A percentile compares a stretch with the other conserved stretches of the same genome.
These are phyloP conservation scores for Neotoxoptera formosana DNA, from an alignment of 1,140 invertebrate genomes.

Conservation along the genomic window DNA sequence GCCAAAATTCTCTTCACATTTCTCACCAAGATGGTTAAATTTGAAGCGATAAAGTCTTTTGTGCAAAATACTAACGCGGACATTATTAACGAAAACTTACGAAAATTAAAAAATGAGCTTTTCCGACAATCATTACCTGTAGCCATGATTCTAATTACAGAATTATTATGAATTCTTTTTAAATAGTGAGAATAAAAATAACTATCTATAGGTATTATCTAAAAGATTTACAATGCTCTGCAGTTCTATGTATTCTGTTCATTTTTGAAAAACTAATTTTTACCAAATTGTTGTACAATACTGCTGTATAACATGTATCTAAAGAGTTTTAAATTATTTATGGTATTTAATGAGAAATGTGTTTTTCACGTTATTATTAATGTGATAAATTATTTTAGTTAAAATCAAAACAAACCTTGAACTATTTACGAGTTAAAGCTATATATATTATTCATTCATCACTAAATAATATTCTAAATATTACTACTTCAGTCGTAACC, in stretches of 20 bases:
- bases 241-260: too few relatives aligned
- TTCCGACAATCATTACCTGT: neutral
- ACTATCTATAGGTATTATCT: too few relatives aligned
- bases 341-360: neutral
- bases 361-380: too few relatives aligned
- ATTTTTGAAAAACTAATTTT: too few relatives aligned
- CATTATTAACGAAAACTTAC: neutral
- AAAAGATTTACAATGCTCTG: too few relatives aligned
- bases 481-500: neutral
- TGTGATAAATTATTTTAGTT: neutral
- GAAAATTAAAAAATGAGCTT: neutral
- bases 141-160: neutral
- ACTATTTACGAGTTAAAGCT: neutral
- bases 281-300: neutral
- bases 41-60: neutral
- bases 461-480: neutral
- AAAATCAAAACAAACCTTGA: neutral
- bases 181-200: neutral
- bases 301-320: neutral
- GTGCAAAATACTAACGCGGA: neutral
- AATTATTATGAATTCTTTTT: neutral
- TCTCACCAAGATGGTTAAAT: neutral
- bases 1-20: neutral
- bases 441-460: neutral
- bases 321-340: neutral